These are phyloP conservation scores for Mastigias papua DNA, from an alignment of 30 jellyfish, hydroid and myxozoan species.

Conservation along the genomic window DNA sequence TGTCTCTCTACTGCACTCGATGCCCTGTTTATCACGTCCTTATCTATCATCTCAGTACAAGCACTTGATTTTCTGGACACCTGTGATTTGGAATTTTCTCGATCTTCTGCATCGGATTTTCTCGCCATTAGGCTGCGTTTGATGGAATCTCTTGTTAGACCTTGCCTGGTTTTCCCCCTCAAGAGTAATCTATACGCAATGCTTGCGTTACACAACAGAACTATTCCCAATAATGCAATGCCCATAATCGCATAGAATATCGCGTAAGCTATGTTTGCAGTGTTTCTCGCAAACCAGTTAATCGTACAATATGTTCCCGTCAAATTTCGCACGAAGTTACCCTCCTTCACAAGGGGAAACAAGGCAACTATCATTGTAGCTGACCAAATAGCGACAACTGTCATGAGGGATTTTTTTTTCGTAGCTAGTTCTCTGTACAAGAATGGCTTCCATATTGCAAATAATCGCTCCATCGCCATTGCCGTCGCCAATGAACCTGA, in stretches of 20 bases:
- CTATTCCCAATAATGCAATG: constrained; percentile 1
- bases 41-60: neutral
- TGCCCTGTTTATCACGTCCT: neutral
- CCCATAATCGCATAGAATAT: constrained; percentile 61
- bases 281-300: constrained; percentile 72
- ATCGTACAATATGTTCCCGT: constrained; percentile 79
- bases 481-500: constrained; percentile 76
- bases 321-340: constrained; percentile 61
- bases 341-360: constrained; percentile 59
- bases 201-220: constrained; percentile 41
- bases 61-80: neutral
- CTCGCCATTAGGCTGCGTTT: constrained; percentile 10
- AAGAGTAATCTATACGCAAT: constrained; percentile 16
- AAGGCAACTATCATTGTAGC: constrained; percentile 40
- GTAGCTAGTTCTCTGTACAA: constrained; percentile 55
- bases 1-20: constrained; percentile 48
- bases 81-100: neutral
- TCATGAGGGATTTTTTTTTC: constrained; percentile 17
- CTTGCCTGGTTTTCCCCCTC: constrained; percentile 26
- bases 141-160: constrained; percentile 27
- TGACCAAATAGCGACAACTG: constrained; percentile 15
- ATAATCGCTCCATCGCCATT: constrained; percentile 68
- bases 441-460: constrained; percentile 72
- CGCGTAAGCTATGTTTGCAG: constrained; percentile 65
- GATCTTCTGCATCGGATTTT: constrained; percentile 7